These are phyloP conservation scores for Phainopepla nitens DNA, from an alignment of 2,113 vertebrate species.

Conservation along the genomic window DNA sequence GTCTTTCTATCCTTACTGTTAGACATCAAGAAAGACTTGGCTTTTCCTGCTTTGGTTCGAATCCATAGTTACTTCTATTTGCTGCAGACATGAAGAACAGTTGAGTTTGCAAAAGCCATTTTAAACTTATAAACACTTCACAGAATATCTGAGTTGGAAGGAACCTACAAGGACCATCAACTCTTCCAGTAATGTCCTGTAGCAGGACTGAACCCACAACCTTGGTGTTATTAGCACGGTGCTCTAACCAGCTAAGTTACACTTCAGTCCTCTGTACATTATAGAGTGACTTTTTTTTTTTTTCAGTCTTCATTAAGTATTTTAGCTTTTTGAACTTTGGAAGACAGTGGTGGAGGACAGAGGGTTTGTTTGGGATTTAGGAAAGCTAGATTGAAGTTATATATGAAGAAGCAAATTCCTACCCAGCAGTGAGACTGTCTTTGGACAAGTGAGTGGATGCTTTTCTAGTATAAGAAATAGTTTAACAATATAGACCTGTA, in stretches of 20 bases:
- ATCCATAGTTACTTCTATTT: background rate
- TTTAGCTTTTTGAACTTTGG: background rate
- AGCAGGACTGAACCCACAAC: background rate
- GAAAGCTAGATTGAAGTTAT: background rate
- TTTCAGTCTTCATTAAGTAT: background rate
- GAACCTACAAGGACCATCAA: background rate
- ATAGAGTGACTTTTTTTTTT: background rate
- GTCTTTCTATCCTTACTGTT: background rate
- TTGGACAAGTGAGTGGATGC: background rate
- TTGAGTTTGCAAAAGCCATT: background rate
- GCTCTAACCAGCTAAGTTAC: background rate
- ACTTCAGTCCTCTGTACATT: background rate
- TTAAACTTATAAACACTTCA: background rate
- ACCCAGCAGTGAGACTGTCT: background rate
- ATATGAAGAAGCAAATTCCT: background rate
- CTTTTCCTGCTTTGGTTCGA: background rate
- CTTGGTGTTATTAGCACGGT: background rate
- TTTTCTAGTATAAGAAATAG: background rate
- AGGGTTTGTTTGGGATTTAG: background rate
- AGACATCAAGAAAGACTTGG: background rate
- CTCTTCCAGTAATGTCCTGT: background rate
- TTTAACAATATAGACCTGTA: background rate
- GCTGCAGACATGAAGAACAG: background rate
- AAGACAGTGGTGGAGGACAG: background rate
- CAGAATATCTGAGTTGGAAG: background rate